Conservation (phyloP, 2,113 vertebrate species). For the Gallinago undulata region DNA sequence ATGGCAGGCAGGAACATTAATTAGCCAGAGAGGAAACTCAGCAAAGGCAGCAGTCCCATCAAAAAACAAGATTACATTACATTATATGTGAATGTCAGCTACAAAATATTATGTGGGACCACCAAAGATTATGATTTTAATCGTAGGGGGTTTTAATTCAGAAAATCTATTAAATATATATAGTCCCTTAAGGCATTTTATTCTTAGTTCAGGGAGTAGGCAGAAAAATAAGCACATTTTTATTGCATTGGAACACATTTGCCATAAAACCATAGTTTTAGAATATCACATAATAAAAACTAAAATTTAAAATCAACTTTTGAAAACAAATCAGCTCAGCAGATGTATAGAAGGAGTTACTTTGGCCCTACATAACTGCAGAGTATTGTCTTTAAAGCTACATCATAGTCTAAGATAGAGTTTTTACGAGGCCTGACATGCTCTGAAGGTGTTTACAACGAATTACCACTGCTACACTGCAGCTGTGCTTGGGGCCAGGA, state of each 20-base stretch:
- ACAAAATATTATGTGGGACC: neutral
- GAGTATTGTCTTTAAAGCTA: neutral
- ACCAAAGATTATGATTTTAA: conserved; percentile 39
- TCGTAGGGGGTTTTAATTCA: conserved; percentile 4
- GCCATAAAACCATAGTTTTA: conserved; percentile 56
- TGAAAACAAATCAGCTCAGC: conserved; percentile 7
- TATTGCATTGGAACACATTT: conserved; percentile 54
- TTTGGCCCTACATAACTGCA: neutral
- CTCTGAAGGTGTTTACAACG: neutral
- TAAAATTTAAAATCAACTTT: conserved; percentile 42
- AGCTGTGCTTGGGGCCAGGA: neutral
- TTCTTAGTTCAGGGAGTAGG: conserved; percentile 42
- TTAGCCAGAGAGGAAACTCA: neutral
- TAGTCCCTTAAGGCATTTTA: conserved; percentile 45
- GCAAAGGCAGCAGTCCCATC: neutral
- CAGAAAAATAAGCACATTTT: conserved; percentile 58
- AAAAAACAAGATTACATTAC: neutral
- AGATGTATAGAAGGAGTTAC: neutral
- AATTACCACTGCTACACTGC: neutral
- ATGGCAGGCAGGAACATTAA: neutral
- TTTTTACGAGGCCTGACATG: neutral
- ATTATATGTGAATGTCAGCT: neutral
- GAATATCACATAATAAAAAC: conserved; percentile 59
- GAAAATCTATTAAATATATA: conserved; percentile 34
- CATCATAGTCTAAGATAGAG: neutral